These are phyloP conservation scores for Bombyx mori DNA, from an alignment of 1,140 invertebrate species.

Conservation along the genomic window ASM3026992v2 NC_085129.1:10638501-10639000, in stretches of 20 bases:
- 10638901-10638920: not conserved
- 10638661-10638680: conserved; percentile 61
- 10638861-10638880: not conserved
- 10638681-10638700: conserved; percentile 65
- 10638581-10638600: conserved; percentile 1
- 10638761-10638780: conserved; percentile 66
- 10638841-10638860: not conserved
- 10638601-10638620: conserved; percentile 14
- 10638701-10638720: conserved; percentile 57
- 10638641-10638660: conserved; percentile 27
- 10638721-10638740: conserved; percentile 58
- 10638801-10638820: conserved; percentile 4
- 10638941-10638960: no score
- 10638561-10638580: conserved; percentile 1
- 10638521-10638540: not conserved
- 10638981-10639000: no score
- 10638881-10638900: not conserved
- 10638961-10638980: no score
- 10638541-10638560: not conserved
- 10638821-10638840: conserved; percentile 3
- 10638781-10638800: conserved; percentile 62
- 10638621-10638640: conserved; percentile 15
- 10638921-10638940: no score
- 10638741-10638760: conserved; percentile 64
- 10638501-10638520: not conserved